A percentile compares a stretch with the other conserved stretches of the same genome.
Evolutionary conservation across 2,888 invertebrate species (phyloP).

Genomic region (Lycia hirtaria): DNA sequence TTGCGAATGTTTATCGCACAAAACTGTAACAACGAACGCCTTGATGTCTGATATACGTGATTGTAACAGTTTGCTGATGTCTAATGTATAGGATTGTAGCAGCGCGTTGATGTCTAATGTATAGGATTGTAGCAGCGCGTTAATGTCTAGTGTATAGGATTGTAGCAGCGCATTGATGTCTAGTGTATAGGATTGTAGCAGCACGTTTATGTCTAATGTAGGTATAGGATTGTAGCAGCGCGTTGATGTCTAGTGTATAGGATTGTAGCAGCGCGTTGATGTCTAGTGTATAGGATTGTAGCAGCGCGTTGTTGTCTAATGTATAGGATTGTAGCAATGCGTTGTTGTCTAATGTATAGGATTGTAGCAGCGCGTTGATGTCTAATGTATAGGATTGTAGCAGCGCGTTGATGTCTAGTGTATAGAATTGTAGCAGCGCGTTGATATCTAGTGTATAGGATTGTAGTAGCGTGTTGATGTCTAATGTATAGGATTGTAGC

Average conservation of each 20-base stretch:
- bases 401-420: not conserved
- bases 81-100: not conserved
- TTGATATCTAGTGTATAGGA: conserved; percentile 12
- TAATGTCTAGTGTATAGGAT: too few species aligned
- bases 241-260: too few species aligned
- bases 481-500: not conserved
- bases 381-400: not conserved
- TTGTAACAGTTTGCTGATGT: conserved; percentile 2
- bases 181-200: not conserved
- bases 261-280: too few species aligned
- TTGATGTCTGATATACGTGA: conserved; percentile 1
- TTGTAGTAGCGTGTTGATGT: conserved; percentile 4
- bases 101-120: conserved; percentile 9
- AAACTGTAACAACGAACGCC: not conserved
- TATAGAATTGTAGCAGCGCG: not conserved
- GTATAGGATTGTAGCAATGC: too few species aligned
- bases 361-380: conserved; percentile 4
- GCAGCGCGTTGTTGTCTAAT: too few species aligned
- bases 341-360: conserved; percentile 3
- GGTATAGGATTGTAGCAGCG: too few species aligned
- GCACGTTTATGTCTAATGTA: too few species aligned
- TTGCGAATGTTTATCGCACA: not conserved
- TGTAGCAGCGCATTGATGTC: too few species aligned
- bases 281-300: too few species aligned
- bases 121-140: not conserved